Percentiles rank a stretch among this genome's conserved stretches.
Evolutionary conservation across 2,888 invertebrate species (phyloP).

Genomic region (Amphipyra tragopoginis): DNA sequence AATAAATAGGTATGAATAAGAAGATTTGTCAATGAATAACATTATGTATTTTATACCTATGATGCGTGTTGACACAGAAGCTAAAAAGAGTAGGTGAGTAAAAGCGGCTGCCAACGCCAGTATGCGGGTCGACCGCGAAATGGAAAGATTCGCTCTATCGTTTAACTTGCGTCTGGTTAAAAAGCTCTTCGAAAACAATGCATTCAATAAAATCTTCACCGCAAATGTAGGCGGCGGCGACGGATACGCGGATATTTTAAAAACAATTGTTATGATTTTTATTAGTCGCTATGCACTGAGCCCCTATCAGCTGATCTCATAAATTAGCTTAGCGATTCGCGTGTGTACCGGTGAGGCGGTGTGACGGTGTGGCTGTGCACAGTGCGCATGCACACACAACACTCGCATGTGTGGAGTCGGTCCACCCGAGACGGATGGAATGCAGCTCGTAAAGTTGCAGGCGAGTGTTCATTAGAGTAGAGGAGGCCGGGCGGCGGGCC

Average conservation of each 20-base stretch:
- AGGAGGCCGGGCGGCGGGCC: slow-evolving; percentile 64
- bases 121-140: slow-evolving; percentile 87
- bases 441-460: slow-evolving; percentile 73
- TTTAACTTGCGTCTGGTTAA: slow-evolving; percentile 70
- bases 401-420: slow-evolving; percentile 56
- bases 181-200: slow-evolving; percentile 81
- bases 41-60: slow-evolving; percentile 35
- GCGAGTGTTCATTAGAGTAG: slow-evolving; percentile 77
- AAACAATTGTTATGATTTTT: slow-evolving; percentile 33
- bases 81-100: slow-evolving; percentile 69
- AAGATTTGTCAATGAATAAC: slow-evolving; percentile 49
- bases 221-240: slow-evolving; percentile 75
- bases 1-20: slow-evolving; percentile 42
- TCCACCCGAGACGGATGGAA: slow-evolving; percentile 70
- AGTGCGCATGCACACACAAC: slow-evolving; percentile 35
- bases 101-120: slow-evolving; percentile 70
- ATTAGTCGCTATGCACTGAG: slow-evolving; percentile 28
- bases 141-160: slow-evolving; percentile 76
- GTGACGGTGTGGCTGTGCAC: neutral
- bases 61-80: slow-evolving; percentile 56
- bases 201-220: slow-evolving; percentile 86
- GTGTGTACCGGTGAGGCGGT: slow-evolving; percentile 14
- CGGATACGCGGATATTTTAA: slow-evolving; percentile 33
- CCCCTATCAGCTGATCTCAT: slow-evolving; percentile 67
- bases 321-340: slow-evolving; percentile 33